These are phyloP conservation scores for Chiloscyllium plagiosum DNA, from an alignment of 2,113 vertebrate genomes.

Conservation along the genomic window DNA sequence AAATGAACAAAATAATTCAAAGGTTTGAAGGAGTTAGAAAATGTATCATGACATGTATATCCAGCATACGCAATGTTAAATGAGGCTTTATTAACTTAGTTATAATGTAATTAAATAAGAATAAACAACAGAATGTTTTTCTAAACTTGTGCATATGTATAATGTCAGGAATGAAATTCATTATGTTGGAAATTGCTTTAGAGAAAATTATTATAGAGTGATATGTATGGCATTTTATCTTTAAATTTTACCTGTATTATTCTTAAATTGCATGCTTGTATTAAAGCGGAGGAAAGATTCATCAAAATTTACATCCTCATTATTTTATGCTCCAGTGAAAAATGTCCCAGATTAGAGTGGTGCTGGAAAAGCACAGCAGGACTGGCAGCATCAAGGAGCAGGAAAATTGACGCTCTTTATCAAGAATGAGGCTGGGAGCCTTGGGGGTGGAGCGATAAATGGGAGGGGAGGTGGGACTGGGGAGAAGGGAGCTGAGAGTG, in stretches of 20 bases:
- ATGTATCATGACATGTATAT: background rate
- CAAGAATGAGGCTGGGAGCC: no score
- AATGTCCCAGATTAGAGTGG: no score
- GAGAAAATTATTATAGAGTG: background rate
- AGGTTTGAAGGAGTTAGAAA: background rate
- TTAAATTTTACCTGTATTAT: background rate
- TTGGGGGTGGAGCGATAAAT: no score
- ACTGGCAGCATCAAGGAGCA: no score
- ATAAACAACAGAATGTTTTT: background rate
- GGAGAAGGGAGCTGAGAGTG: no score
- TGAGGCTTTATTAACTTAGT: background rate
- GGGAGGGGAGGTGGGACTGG: no score
- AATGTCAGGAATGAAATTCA: background rate
- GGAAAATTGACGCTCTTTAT: no score
- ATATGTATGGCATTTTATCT: background rate
- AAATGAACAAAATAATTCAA: background rate
- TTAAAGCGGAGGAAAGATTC: background rate
- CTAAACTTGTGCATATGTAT: background rate
- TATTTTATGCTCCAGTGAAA: no score
- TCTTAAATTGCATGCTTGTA: background rate
- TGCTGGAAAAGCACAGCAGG: no score
- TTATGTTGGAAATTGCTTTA: background rate
- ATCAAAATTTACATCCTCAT: background rate
- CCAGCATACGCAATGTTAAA: background rate
- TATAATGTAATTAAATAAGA: background rate